These are phyloP conservation scores for Maniola hyperantus DNA, from an alignment of 2,888 invertebrate species.

Conservation along the genomic window DNA sequence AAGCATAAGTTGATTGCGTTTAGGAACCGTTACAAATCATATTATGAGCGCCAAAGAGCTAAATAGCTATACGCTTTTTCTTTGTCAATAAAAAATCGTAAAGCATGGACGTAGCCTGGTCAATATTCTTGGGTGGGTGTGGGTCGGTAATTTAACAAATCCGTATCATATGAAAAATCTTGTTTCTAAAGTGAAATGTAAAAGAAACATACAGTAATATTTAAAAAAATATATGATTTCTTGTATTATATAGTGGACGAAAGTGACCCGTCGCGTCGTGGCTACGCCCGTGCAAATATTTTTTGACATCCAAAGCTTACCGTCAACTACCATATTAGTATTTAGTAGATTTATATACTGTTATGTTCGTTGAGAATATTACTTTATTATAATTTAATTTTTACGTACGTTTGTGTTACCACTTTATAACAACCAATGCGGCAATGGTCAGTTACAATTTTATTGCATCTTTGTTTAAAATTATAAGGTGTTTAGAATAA, in stretches of 20 bases:
- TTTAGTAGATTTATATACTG: constrained; percentile 48
- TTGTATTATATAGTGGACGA: neutral
- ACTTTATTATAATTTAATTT: constrained; percentile 55
- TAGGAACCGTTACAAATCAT: constrained; percentile 58
- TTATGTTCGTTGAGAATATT: constrained; percentile 50
- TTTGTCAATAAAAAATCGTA: constrained; percentile 27
- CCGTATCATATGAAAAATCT: neutral
- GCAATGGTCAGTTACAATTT: constrained; percentile 71
- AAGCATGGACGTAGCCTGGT: constrained; percentile 5
- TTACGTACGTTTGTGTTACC: constrained; percentile 68
- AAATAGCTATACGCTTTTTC: constrained; percentile 37
- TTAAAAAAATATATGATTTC: too few relatives aligned
- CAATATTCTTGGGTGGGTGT: neutral
- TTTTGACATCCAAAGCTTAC: constrained; percentile 51
- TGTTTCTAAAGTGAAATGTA: neutral
- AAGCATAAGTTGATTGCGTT: constrained; percentile 70
- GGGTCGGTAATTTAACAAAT: neutral
- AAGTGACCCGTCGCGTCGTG: neutral
- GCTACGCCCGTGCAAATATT: constrained; percentile 13
- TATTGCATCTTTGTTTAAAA: constrained; percentile 59
- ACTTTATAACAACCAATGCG: constrained; percentile 60
- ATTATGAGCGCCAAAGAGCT: constrained; percentile 67
- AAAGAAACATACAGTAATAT: neutral
- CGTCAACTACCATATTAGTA: constrained; percentile 38
- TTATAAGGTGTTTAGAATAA: constrained; percentile 71